Conservation (phyloP, 1,140 invertebrate species). For the Pseudomyrmex sp. region DNA sequence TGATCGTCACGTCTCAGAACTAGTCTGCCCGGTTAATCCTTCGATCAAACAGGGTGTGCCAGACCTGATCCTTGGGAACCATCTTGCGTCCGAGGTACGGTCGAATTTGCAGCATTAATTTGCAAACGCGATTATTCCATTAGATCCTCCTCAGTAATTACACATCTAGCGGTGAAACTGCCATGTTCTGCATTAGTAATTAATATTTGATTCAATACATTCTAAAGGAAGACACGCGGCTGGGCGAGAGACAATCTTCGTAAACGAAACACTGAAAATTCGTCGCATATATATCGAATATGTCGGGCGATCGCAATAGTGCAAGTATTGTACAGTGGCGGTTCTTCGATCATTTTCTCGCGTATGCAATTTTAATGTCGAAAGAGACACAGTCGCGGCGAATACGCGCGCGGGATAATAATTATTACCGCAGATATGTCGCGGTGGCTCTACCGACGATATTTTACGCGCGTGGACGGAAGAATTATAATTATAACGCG, state of each 20-base stretch:
- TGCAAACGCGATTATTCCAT: conserved; percentile 58
- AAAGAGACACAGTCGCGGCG: conserved; percentile 23
- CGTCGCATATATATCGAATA: conserved; percentile 15
- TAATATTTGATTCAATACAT: conserved; percentile 49
- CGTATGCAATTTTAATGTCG: conserved; percentile 15
- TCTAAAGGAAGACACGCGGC: conserved; percentile 20
- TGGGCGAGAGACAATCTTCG: not conserved
- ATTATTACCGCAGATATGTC: conserved; percentile 15
- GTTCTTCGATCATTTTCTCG: conserved; percentile 19
- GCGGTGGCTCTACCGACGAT: not conserved
- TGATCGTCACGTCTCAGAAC: conserved; percentile 62
- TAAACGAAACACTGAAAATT: conserved; percentile 42
- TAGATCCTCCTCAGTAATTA: conserved; percentile 58
- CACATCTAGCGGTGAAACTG: conserved; percentile 50
- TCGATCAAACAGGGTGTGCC: conserved; percentile 30
- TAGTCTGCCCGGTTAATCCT: conserved; percentile 33
- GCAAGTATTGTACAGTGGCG: not conserved
- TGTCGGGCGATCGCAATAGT: not conserved
- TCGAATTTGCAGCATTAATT: conserved; percentile 53
- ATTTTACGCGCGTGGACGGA: conserved; percentile 8
- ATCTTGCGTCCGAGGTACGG: conserved; percentile 33
- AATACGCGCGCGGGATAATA: conserved; percentile 10
- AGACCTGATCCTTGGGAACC: conserved; percentile 8
- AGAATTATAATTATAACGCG: conserved; percentile 40
- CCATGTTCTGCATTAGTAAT: conserved; percentile 56